A percentile compares a stretch with the other conserved stretches of the same genome.
These are phyloP conservation scores for Mesoligia furuncula DNA, from an alignment of 2,888 invertebrate genomes.

Conservation along the genomic window DNA sequence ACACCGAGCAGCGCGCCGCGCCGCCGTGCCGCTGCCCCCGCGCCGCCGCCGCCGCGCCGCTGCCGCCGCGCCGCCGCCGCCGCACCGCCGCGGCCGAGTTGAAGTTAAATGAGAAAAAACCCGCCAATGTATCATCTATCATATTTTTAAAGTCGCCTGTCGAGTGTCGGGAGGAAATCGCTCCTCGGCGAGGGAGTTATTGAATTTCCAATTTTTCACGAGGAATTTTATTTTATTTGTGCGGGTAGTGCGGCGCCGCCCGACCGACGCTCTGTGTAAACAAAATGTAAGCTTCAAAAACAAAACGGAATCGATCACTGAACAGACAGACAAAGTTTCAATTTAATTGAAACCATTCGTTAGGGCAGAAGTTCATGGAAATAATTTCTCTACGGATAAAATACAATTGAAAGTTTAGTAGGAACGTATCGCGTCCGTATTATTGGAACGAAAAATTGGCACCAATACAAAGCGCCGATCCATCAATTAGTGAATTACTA, in stretches of 20 bases:
- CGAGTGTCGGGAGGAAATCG: slow-evolving; percentile 68
- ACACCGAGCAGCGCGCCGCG: neutral
- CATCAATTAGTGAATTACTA: neutral
- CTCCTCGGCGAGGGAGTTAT: slow-evolving; percentile 73
- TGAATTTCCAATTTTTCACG: slow-evolving; percentile 78
- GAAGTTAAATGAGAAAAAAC: slow-evolving; percentile 53
- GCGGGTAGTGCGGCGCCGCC: slow-evolving; percentile 61
- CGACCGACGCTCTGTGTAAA: slow-evolving; percentile 48
- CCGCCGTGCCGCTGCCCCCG: no score
- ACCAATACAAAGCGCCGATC: neutral
- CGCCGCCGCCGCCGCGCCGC: no score
- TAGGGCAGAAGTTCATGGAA: slow-evolving; percentile 48
- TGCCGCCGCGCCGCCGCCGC: no score
- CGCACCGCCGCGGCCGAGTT: slow-evolving; percentile 9
- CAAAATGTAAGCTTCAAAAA: slow-evolving; percentile 57
- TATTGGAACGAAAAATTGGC: slow-evolving; percentile 18
- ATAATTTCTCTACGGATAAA: slow-evolving; percentile 50
- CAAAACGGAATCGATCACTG: slow-evolving; percentile 61
- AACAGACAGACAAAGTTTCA: slow-evolving; percentile 58
- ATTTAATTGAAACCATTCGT: slow-evolving; percentile 65
- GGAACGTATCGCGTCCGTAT: slow-evolving; percentile 3
- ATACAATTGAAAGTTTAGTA: slow-evolving; percentile 48
- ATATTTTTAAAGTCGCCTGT: slow-evolving; percentile 75
- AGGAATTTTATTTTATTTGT: slow-evolving; percentile 73
- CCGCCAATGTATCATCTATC: slow-evolving; percentile 72